Evolutionary conservation across 2,797 vertebrate genomes (phyloP), one percentile per base, ranked within the genome.

Genomic region (Poecilia gillii): DNA sequence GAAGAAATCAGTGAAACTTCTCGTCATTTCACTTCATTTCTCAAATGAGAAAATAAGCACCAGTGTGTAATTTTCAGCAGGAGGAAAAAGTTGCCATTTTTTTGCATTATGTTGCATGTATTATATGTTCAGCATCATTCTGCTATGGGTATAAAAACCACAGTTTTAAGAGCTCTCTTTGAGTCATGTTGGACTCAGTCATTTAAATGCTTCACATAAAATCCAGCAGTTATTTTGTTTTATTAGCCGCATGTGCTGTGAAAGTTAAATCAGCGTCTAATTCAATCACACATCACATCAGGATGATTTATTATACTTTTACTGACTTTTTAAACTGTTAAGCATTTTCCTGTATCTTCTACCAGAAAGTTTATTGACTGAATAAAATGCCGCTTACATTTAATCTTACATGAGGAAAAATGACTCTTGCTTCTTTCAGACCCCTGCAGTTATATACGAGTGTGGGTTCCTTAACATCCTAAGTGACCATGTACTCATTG

Each of bases 121-220:
- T 57, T 79, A 43, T 51, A 74, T 46, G 68, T 76, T 84, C 36
- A 80, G 51, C 77, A 73, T 70, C 78, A 84, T 82, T 70, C 53
- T 12, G 0, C 43, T 81, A 33, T 46, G 87, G 62, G 81, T 75
- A 82, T 86, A 84, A 79, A 90, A 85, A 33, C 57, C 68, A 73
- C 77, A 41, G n/a, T 75, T 90, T 94, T 91, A 94, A 73, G 89
- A 91, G 91, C 86, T 82, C 77, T 81, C 82, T 86, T 78, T 73
- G 75, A 88, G 84, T 90, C 86, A 84, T 82, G 81, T 87, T 88
- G 82, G 91, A 82, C 78, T 77, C 76, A 78, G 68, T 84, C 76
- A 87, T 92, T 94, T 87, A 92, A 93, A 91, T 78, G 85, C 83
- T 87, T 83, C 85, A 90, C 86, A 91, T 94, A 90, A 92, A 93